Base-by-base conservation (phyloP, 2,113 vertebrate genomes). In the Rhabdomys dilectus region DNA sequence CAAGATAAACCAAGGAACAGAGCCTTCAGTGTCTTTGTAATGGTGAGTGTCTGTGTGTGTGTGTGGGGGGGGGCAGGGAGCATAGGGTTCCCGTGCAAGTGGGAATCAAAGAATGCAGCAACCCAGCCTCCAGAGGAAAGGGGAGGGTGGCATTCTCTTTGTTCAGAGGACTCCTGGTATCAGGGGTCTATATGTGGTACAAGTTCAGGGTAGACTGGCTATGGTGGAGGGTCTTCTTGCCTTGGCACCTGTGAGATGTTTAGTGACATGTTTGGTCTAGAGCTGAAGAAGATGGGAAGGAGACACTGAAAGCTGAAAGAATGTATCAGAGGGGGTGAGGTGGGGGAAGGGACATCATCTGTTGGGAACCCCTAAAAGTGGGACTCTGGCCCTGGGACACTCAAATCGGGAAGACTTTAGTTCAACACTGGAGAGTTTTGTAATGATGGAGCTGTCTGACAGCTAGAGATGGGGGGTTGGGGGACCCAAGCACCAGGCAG, bases 1-100 rank as follows among this genome's bases (percentile, higher is more conserved):
- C 58, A 87, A 51, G 51, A 39, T 16, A 73, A 56, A 29, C 31
- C 24, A n/a, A 24, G 31, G 7, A 53, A 26, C 4, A 7, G 29
- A 82, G 17, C 8, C 29, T 89, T 15, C 3, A 24, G 1, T 8
- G 36, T 51, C 64, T 16, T 81, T 58, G 16, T 80, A 10, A 48
- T 0, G 8, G 8, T 9, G 9, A 26, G 8, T 22, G 21, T 34
- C 31, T 17, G 29, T 9, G 17, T 9, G 5, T 15, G 17, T 51
- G 53, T 22, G 36, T 1, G 58, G 1, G 3, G 5, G 12, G 17
- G 11, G 3, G 21, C 53, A 51, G 17, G 70, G 64, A 22, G 36
- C 45, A 9, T 76, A 91, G 15, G 31, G 42, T 88, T 90, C 76
- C 42, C 31, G 12, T 64, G 22, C 60, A 34, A 0, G 1, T 9